Evolutionary conservation across 1,140 invertebrate genomes (phyloP).

Genomic region (Drosophila micromelanica): DNA sequence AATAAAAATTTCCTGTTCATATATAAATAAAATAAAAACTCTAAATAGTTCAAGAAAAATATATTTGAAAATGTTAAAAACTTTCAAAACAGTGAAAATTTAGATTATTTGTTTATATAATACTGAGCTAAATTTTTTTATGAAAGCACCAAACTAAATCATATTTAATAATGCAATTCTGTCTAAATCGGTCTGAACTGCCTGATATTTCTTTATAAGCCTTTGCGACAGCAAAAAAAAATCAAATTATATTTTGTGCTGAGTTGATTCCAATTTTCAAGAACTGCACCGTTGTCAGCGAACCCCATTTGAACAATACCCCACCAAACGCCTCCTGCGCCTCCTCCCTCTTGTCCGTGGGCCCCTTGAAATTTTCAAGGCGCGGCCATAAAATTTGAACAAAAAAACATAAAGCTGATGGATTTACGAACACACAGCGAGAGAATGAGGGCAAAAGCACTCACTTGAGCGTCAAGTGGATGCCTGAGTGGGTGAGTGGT

Average conservation of each 20-base stretch:
- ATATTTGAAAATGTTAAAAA: too few relatives aligned
- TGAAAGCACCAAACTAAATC: too few relatives aligned
- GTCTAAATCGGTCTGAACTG: slow-evolving; percentile 1
- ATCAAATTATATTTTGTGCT: slow-evolving; percentile 63
- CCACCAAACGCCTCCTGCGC: too few relatives aligned
- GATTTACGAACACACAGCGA: slow-evolving; percentile 72
- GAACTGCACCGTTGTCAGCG: slow-evolving; percentile 62
- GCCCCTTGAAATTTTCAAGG: slow-evolving; percentile 24
- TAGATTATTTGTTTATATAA: too few relatives aligned
- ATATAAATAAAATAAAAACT: too few relatives aligned
- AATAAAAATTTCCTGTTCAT: too few relatives aligned
- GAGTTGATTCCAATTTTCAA: slow-evolving; percentile 34
- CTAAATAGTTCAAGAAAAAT: too few relatives aligned
- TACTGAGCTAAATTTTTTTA: too few relatives aligned
- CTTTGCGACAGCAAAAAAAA: slow-evolving; percentile 26
- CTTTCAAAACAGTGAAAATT: too few relatives aligned
- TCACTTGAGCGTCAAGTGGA: slow-evolving; percentile 38
- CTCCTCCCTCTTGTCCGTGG: neutral
- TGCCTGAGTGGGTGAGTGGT: slow-evolving; percentile 10
- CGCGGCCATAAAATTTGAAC: slow-evolving; percentile 66
- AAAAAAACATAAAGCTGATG: slow-evolving; percentile 75
- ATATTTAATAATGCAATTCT: too few relatives aligned
- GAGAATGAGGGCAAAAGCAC: slow-evolving; percentile 44
- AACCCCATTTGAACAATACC: neutral
- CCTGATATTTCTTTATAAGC: slow-evolving; percentile 24